These are phyloP conservation scores for Anolis carolinensis DNA, from an alignment of 2,113 vertebrate genomes.

Conservation along the genomic window DNA sequence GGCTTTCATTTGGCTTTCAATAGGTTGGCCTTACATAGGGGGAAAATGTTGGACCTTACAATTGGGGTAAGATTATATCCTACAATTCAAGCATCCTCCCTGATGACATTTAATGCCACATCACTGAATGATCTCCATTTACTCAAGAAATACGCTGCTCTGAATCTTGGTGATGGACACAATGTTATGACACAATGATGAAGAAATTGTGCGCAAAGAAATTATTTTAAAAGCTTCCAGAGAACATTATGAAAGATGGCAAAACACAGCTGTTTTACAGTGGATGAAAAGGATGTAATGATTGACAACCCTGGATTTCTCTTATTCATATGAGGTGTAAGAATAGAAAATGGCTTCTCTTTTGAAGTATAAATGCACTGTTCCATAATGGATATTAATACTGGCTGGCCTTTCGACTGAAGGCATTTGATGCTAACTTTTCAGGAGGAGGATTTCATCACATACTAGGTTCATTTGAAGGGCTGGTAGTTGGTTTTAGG, in stretches of 20 bases:
- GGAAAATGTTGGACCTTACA: too few relatives aligned
- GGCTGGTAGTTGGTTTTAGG: too few relatives aligned
- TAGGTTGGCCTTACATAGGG: too few relatives aligned
- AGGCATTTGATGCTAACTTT: too few relatives aligned
- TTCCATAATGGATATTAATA: background rate
- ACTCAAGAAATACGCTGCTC: background rate
- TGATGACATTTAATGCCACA: background rate
- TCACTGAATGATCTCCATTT: background rate
- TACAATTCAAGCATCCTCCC: background rate
- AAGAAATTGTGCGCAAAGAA: background rate
- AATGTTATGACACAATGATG: background rate
- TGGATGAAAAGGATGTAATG: conserved; percentile 1
- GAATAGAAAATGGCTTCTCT: background rate
- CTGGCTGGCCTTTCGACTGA: background rate
- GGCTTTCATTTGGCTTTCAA: too few relatives aligned
- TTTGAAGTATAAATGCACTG: background rate
- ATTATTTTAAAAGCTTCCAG: background rate
- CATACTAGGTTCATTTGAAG: too few relatives aligned
- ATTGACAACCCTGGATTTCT: background rate
- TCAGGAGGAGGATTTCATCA: too few relatives aligned
- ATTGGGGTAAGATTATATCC: too few relatives aligned
- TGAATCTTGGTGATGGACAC: background rate
- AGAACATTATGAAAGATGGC: background rate
- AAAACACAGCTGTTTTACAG: background rate
- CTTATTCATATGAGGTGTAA: background rate